Conservation (phyloP, 1,140 invertebrate genomes). For the Leptopilina clavipes region DNA sequence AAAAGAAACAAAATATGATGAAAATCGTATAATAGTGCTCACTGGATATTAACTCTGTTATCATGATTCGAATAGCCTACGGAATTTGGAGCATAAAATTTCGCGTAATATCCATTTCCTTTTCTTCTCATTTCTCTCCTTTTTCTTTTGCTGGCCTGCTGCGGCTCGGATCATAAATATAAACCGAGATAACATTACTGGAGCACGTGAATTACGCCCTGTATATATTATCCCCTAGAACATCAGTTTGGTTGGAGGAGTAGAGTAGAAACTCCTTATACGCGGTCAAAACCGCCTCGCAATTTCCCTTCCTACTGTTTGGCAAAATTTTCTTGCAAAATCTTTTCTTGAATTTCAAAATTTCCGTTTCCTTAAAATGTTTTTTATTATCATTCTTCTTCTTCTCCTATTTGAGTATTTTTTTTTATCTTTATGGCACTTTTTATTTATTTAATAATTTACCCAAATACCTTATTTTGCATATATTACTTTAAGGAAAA, state of each 20-base stretch:
- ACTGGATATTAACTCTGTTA: constrained; percentile 32
- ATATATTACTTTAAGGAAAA: too few species aligned
- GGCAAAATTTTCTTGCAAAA: too few species aligned
- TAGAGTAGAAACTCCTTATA: background rate
- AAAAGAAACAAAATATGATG: background rate
- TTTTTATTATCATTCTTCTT: too few species aligned
- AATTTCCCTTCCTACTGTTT: background rate
- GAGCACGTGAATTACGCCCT: constrained; percentile 48
- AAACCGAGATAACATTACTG: constrained; percentile 52
- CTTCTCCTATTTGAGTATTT: too few species aligned
- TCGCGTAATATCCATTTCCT: constrained; percentile 42
- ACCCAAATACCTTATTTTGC: too few species aligned
- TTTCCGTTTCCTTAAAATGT: too few species aligned
- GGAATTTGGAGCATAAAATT: constrained; percentile 48
- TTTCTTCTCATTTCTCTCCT: constrained; percentile 25
- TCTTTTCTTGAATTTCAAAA: too few species aligned
- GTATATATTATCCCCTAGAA: constrained; percentile 47
- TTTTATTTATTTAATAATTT: too few species aligned
- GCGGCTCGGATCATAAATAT: constrained; percentile 45
- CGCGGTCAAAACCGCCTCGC: background rate
- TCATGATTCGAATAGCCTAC: constrained; percentile 35
- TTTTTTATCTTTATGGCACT: too few species aligned
- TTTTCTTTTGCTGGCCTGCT: background rate
- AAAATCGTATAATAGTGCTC: background rate
- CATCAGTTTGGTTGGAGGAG: background rate